Base-by-base conservation (phyloP, 2,113 vertebrate species). In the Neolamprologus sp. region DNA sequence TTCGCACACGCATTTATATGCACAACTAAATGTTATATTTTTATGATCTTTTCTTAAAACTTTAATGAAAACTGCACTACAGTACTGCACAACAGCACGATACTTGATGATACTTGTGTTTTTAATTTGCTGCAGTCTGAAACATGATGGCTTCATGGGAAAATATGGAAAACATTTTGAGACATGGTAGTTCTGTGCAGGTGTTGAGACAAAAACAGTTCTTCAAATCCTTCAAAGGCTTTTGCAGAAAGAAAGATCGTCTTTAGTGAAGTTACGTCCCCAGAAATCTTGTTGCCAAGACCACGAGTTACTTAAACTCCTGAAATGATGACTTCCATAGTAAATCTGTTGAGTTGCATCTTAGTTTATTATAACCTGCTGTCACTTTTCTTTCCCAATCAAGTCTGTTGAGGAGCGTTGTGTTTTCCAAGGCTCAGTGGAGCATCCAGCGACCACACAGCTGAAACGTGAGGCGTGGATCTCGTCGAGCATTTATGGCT, bases 401-500 rank as follows among this genome's bases (percentile, higher is more conserved):
- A 97, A 68, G 97, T 95, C 93, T 1, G 96, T 97, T 11, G 95
- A 96, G 73, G 97, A 97, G 85, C 95, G 95, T 19, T 97, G 97
- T 85, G 82, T 96, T 90, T 97, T 97, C 89, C 85, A 33, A 82
- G 93, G 93, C 68, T 95, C 95, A 0, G 83, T 2, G 14, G 96
- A 96, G 54, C 93, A 93, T 37, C 92, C 96, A 1, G 49, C 82
- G 13, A 90, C 88, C 90, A 97, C 97, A 6, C 94, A 60, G 13
- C 81, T 97, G 23, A 96, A 85, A 57, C 94, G 97, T 19, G 96
- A 97, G 82, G 97, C 96, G 2, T 97, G 97, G 97, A 96, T 97
- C 82, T 96, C 96, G 10, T 97, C 97, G 9, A 89, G 92, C 12
- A 92, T 97, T 54, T 97, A 95, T 16, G 97, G 97, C 14, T 95